Percentiles rank a stretch among this genome's conserved stretches.
Conservation (phyloP, 1,140 invertebrate genomes). For the Cydia splendana region DNA sequence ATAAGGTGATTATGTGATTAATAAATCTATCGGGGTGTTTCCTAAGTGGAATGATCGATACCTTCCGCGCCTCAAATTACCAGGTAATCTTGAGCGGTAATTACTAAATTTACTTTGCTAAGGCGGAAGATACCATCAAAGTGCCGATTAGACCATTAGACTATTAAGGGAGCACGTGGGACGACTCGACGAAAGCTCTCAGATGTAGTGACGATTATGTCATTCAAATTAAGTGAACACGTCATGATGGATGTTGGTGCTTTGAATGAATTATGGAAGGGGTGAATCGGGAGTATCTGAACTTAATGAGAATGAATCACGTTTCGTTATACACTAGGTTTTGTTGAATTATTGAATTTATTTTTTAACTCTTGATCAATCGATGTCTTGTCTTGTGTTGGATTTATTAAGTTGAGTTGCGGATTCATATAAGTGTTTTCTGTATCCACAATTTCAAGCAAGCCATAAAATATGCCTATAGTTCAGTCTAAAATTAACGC, state of each 20-base stretch:
- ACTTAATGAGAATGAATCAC: conserved; percentile 11
- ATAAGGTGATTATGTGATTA: neutral
- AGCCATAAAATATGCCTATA: no score
- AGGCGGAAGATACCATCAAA: conserved; percentile 58
- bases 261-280: conserved; percentile 13
- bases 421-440: no score
- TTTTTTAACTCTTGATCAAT: neutral
- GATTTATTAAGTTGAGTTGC: no score
- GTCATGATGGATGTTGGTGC: conserved; percentile 18
- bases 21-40: conserved; percentile 23
- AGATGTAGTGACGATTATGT: conserved; percentile 31
- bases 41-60: conserved; percentile 54
- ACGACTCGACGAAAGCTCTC: conserved; percentile 43
- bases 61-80: conserved; percentile 58
- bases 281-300: neutral
- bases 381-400: no score
- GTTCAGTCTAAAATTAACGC: no score
- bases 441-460: no score
- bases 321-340: neutral
- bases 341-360: neutral
- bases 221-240: conserved; percentile 20
- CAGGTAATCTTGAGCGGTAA: conserved; percentile 63
- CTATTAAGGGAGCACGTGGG: conserved; percentile 43
- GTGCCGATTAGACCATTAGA: conserved; percentile 42
- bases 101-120: conserved; percentile 63